Base-by-base conservation (phyloP, 2,113 vertebrate genomes). In the Neodon shergylaensis region DNA sequence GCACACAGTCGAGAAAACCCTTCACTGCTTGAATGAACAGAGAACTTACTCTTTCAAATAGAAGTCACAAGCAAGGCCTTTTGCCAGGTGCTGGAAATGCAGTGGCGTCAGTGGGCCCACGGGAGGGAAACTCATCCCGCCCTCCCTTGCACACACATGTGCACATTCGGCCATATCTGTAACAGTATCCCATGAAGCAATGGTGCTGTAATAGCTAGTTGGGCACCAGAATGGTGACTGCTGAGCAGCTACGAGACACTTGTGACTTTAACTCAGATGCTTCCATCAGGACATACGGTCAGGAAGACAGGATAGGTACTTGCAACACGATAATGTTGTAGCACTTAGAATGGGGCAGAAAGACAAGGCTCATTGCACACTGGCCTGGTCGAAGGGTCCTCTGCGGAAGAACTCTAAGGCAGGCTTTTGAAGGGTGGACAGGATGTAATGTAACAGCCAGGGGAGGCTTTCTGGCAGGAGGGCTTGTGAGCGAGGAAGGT, bases 171-270 rank as follows among this genome's bases (percentile, higher is more conserved):
- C 24, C 24, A 6, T 31, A 61, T 16, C 36, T 49, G 33, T 9
- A 3, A 42, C n/a, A 47, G 42, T 26, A 0, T 49, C 31, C 70
- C 6, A 26, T 33, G 39, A 88, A 79, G 76, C 44, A 78, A 3
- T 1, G 36, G 26, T 4, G 28, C 54, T 58, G 3, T 42, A 39
- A 63, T 2, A 0, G 68, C 26, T 76, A 33, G 54, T 52, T 2
- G 72, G 74, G 61, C 10, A 16, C 19, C 61, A 22, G 0, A 12
- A 3, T 1, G 54, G 21, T 24, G 49, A 0, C n/a, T 70, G 14
- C 11, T 73, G 76, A 94, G n/a, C 81, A 72, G 42, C 63, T 70
- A 9, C 22, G 7, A 44, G 91, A 28, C 7, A 10, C 44, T 66
- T 31, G 13, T 49, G 73, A 61, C 66, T 77, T 86, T 52, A n/a